phyloP scores from a whole-genome alignment of 2,797 vertebrate species.

The Eremophila alpestris region DNA sequence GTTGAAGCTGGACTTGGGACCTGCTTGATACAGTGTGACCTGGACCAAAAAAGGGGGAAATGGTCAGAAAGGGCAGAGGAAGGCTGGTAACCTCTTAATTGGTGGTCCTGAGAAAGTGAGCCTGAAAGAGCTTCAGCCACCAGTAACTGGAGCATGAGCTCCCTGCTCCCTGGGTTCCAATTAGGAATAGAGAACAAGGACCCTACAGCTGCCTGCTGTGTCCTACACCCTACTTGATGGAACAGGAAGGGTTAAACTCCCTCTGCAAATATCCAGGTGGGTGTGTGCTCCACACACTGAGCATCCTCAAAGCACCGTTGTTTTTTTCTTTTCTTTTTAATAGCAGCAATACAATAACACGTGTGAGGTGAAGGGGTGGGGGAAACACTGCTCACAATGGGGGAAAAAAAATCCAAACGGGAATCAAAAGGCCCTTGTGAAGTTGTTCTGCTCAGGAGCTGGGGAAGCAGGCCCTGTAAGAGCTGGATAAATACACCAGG shows the following conservation, averaged over 20 bases:
- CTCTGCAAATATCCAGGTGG: slow-evolving; percentile 25
- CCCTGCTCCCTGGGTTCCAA: background rate
- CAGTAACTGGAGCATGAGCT: background rate
- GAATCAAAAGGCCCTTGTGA: slow-evolving; percentile 16
- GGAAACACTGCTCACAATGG: background rate
- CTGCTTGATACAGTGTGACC: background rate
- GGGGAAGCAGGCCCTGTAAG: background rate
- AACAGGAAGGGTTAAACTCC: slow-evolving; percentile 16
- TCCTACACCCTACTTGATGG: background rate
- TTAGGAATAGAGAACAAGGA: background rate
- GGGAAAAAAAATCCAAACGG: background rate
- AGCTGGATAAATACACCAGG: background rate
- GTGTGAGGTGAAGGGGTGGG: slow-evolving; percentile 15
- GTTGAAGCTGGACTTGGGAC: background rate
- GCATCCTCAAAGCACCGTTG: background rate
- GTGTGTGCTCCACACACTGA: slow-evolving; percentile 22
- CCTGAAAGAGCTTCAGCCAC: background rate
- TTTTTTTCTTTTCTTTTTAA: background rate
- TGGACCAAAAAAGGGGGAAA: background rate
- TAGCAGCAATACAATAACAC: slow-evolving; percentile 1
- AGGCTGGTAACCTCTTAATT: background rate
- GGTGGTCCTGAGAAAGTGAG: background rate
- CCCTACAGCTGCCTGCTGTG: background rate
- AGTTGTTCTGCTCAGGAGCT: background rate
- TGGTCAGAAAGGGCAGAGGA: background rate